Percentiles rank a stretch among this genome's conserved stretches.
These are phyloP conservation scores for Armadillidium nasatum DNA, from an alignment of 1,140 invertebrate genomes.

Conservation along the genomic window DNA sequence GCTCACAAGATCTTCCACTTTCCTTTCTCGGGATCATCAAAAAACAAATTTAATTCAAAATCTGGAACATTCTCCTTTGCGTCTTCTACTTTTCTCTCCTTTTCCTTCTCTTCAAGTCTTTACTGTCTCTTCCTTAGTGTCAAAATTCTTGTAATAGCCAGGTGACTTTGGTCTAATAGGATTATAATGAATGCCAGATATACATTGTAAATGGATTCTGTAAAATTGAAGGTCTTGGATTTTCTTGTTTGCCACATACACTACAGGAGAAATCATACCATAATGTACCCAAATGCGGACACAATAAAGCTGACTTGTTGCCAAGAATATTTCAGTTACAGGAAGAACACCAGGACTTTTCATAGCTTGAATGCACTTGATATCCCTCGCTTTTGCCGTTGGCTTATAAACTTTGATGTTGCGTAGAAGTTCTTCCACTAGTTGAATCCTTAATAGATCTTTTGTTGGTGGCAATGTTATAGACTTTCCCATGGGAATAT, in stretches of 20 bases:
- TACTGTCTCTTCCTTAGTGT: too few relatives aligned
- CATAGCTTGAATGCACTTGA: background rate
- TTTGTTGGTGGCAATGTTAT: background rate
- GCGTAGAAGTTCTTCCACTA: background rate
- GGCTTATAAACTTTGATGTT: background rate
- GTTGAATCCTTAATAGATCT: background rate
- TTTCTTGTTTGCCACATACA: background rate
- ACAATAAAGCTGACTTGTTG: background rate
- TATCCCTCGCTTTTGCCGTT: background rate
- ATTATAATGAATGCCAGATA: conserved; percentile 5
- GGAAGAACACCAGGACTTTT: background rate
- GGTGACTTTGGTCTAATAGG: background rate
- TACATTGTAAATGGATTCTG: background rate
- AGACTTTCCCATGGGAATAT: background rate
- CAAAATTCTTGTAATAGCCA: too few relatives aligned
- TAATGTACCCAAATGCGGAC: background rate
- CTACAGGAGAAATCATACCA: background rate
- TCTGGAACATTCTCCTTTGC: too few relatives aligned
- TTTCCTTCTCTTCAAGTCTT: too few relatives aligned
- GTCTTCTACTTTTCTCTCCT: too few relatives aligned
- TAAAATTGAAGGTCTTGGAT: background rate
- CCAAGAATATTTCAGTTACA: background rate
- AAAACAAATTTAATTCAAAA: too few relatives aligned
- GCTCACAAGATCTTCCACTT: too few relatives aligned
- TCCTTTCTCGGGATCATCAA: too few relatives aligned